Conservation (phyloP, 2,797 vertebrate species). For the Ceyx erithaca region DNA sequence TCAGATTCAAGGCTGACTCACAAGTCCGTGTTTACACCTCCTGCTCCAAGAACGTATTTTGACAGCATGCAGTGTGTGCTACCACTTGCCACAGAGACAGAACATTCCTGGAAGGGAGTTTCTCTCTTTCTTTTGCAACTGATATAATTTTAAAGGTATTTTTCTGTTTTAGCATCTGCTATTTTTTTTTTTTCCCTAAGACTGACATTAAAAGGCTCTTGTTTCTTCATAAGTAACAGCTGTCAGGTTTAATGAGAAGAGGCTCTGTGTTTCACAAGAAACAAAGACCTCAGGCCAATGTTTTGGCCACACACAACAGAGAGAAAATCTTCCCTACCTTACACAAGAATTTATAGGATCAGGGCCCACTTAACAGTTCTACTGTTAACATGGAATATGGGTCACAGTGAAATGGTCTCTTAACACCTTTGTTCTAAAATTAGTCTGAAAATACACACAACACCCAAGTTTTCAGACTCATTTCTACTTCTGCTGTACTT, state of each 20-base stretch:
- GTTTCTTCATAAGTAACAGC: background rate
- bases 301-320: background rate
- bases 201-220: background rate
- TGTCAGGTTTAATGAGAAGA: background rate
- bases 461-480: background rate
- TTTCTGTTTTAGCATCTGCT: background rate
- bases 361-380: background rate
- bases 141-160: background rate
- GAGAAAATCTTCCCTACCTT: background rate
- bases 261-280: background rate
- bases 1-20: background rate
- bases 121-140: background rate
- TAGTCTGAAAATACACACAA: background rate
- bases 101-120: conserved; percentile 33
- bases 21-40: background rate
- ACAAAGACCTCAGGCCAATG: background rate
- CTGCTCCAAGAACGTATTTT: background rate
- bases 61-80: background rate
- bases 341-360: background rate
- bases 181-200: background rate
- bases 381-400: background rate
- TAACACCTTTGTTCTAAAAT: fast-evolving
- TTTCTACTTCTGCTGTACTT: background rate
- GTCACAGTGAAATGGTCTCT: background rate
- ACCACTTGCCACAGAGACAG: background rate